Percentiles rank a stretch among this genome's conserved stretches.
Evolutionary conservation across 2,888 invertebrate genomes (phyloP).

Genomic region (Kuschelorhynchus macadamiae): DNA sequence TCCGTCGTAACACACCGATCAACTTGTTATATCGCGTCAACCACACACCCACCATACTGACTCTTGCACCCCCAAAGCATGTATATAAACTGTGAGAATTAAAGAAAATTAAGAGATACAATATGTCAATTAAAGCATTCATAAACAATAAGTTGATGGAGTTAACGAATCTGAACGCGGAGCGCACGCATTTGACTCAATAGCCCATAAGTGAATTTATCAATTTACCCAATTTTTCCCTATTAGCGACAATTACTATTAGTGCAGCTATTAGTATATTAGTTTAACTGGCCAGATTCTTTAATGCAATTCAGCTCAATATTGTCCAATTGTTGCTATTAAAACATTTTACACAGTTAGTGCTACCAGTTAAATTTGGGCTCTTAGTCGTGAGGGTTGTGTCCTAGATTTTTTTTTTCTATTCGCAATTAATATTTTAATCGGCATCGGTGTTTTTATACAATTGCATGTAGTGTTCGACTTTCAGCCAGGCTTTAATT

Average conservation of each 20-base stretch:
- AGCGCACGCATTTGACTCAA: slow-evolving; percentile 63
- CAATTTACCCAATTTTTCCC: slow-evolving; percentile 72
- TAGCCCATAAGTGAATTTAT: slow-evolving; percentile 69
- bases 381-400: slow-evolving; percentile 65
- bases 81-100: slow-evolving; percentile 57
- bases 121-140: slow-evolving; percentile 61
- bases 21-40: too few species aligned
- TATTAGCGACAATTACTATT: slow-evolving; percentile 70
- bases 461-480: too few species aligned
- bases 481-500: slow-evolving; percentile 6
- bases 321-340: slow-evolving; percentile 70
- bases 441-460: too few species aligned
- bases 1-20: too few species aligned
- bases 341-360: slow-evolving; percentile 68
- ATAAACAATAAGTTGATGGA: slow-evolving; percentile 61
- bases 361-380: slow-evolving; percentile 66
- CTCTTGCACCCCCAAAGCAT: slow-evolving; percentile 54
- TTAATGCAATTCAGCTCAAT: slow-evolving; percentile 70
- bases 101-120: slow-evolving; percentile 60
- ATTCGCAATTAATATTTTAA: background rate
- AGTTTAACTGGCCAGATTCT: slow-evolving; percentile 70
- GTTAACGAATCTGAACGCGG: slow-evolving; percentile 57
- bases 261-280: slow-evolving; percentile 69
- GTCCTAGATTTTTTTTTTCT: slow-evolving; percentile 25
- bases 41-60: too few species aligned